A percentile compares a stretch with the other conserved stretches of the same genome.
phyloP scores from a whole-genome alignment of 2,888 invertebrate genomes.

The Netelia inedita region DNA sequence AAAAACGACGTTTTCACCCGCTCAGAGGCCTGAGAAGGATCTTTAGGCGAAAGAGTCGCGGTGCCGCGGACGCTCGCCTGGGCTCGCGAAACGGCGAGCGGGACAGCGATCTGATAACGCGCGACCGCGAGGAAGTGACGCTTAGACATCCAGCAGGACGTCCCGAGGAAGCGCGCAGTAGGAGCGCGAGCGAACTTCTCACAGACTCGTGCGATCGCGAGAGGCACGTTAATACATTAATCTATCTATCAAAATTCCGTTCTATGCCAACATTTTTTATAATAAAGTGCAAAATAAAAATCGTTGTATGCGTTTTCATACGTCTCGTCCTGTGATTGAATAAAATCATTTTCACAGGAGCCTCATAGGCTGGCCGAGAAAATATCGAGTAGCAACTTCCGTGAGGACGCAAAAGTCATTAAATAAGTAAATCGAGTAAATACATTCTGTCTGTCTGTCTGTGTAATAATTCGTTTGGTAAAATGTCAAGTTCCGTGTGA shows the following conservation, averaged over 20 bases:
- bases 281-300: slow-evolving; percentile 4
- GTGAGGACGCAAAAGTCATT: slow-evolving; percentile 71
- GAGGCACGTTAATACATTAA: slow-evolving; percentile 73
- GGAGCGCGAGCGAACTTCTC: slow-evolving; percentile 89
- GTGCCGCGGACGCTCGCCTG: slow-evolving; percentile 83
- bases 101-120: slow-evolving; percentile 77
- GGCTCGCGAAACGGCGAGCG: slow-evolving; percentile 81
- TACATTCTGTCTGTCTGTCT: slow-evolving; percentile 35
- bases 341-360: slow-evolving; percentile 67
- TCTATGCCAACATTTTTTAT: slow-evolving; percentile 12
- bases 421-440: slow-evolving; percentile 73
- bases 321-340: slow-evolving; percentile 27
- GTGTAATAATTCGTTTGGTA: slow-evolving; percentile 52
- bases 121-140: slow-evolving; percentile 85
- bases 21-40: slow-evolving; percentile 90
- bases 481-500: slow-evolving; percentile 33
- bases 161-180: slow-evolving; percentile 85
- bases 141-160: slow-evolving; percentile 85
- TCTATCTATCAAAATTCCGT: slow-evolving; percentile 10
- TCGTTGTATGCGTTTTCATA: background rate
- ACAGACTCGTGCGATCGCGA: slow-evolving; percentile 85
- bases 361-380: slow-evolving; percentile 70
- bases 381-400: slow-evolving; percentile 71
- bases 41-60: slow-evolving; percentile 88
- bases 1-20: slow-evolving; percentile 88